A percentile compares a stretch with the other conserved stretches of the same genome.
Evolutionary conservation across 2,888 invertebrate species (phyloP).

Genomic region (Drosophila nr. fundita): DNA sequence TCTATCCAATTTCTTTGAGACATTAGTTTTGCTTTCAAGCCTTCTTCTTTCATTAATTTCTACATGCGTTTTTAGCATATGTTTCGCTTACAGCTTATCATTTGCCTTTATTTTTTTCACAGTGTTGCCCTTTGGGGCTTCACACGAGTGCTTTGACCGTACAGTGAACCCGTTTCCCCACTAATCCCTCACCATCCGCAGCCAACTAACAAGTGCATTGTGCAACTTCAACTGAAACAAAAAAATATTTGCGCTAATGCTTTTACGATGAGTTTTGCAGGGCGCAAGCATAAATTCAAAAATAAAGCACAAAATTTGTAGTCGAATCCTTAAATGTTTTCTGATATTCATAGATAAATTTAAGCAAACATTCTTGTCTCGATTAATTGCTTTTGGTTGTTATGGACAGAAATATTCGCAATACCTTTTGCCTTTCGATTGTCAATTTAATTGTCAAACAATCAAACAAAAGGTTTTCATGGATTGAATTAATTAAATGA

Average conservation of each 20-base stretch:
- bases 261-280: slow-evolving; percentile 60
- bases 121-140: slow-evolving; percentile 53
- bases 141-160: slow-evolving; percentile 46
- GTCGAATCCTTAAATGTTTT: background rate
- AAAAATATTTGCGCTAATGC: slow-evolving; percentile 57
- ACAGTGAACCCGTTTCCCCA: background rate
- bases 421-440: background rate
- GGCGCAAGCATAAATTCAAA: slow-evolving; percentile 11
- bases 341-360: background rate
- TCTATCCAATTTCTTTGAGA: background rate
- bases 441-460: background rate
- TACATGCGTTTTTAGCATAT: background rate
- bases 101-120: slow-evolving; percentile 37
- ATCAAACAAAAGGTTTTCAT: background rate
- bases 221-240: slow-evolving; percentile 36
- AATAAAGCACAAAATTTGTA: slow-evolving; percentile 1
- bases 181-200: background rate
- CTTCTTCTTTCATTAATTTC: slow-evolving; percentile 5
- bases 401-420: background rate
- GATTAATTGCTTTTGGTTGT: background rate
- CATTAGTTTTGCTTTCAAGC: background rate
- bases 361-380: background rate
- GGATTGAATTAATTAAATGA: slow-evolving; percentile 22
- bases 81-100: slow-evolving; percentile 37
- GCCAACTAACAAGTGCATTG: slow-evolving; percentile 35